These are phyloP conservation scores for Lymantria dispar DNA, from an alignment of 2,888 invertebrate genomes.

Conservation along the genomic window DNA sequence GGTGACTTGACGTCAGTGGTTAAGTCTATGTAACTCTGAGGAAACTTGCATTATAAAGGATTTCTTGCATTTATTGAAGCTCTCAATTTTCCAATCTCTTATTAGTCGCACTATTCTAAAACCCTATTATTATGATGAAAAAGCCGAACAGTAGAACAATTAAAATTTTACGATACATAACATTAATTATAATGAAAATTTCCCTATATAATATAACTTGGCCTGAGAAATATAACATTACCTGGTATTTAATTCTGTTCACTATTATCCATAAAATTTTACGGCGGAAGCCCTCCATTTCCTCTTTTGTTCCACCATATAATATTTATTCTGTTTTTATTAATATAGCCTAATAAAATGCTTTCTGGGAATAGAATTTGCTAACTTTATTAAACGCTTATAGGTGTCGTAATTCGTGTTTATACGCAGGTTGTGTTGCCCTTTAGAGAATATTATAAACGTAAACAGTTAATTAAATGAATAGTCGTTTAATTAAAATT, in stretches of 20 bases:
- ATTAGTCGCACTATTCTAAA: no score
- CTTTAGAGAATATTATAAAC: slow-evolving; percentile 8
- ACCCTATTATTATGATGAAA: no score
- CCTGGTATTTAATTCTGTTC: slow-evolving; percentile 31
- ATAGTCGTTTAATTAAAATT: background rate
- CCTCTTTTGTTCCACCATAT: slow-evolving; percentile 28
- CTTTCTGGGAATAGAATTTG: slow-evolving; percentile 29
- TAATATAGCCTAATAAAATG: slow-evolving; percentile 36
- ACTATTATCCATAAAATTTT: slow-evolving; percentile 35
- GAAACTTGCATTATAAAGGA: no score
- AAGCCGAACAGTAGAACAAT: no score
- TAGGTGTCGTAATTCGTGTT: slow-evolving; percentile 34
- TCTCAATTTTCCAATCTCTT: no score
- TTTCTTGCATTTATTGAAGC: no score
- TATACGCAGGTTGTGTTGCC: slow-evolving; percentile 20
- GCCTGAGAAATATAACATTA: slow-evolving; percentile 6
- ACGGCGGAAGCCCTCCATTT: slow-evolving; percentile 20
- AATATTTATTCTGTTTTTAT: slow-evolving; percentile 41
- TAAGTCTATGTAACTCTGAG: no score
- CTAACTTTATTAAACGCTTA: slow-evolving; percentile 34
- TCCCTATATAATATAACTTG: background rate
- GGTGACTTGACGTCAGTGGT: no score
- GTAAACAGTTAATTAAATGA: background rate
- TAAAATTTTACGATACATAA: background rate
- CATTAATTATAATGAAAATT: background rate